Evolutionary conservation across 1,140 invertebrate species (phyloP), one percentile per base, ranked within the genome.

Genomic region (Carposina sasakii): DNA sequence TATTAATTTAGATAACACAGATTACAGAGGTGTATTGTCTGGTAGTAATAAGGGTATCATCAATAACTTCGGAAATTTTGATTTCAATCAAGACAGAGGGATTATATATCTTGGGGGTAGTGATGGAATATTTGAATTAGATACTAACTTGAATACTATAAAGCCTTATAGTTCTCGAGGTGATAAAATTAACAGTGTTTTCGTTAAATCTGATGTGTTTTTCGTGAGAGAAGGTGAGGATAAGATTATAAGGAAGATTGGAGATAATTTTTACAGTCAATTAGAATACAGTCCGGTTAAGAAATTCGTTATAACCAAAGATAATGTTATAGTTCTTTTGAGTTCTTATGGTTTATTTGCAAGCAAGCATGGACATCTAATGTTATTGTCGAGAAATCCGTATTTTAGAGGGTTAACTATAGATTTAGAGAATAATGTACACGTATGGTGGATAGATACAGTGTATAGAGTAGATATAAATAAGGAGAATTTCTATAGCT

Each of bases 381-480:
- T 0, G 51, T 67, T 17, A 51, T 33, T 83, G 1, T 79, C 76
- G 0, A 68, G 59, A 0, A 81, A 81, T 42, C 47, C 68, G 0
- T 83, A 67, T 48, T 76, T 81, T 17, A 70, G 79, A 57, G 79
- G 77, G 3, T 33, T 83, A 2, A 61, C 65, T 3, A 62, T 78
- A 6, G 77, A 81, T 57, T 55, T 67, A 24, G 61, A 76, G 12
- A 71, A 67, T 9, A 48, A 43, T 0, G 54, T 81, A 0, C 79
- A 78, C 26, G 63, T 65, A 9, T 81, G 76, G 77, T 81, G 74
- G 77, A 26, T 83, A n/a, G 79, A 83, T 47, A 70, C 63, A 13
- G 64, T 83, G 16, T 83, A 79, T 30, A 76, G 65, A 62, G 62
- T 81, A 1, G 33, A 60, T 44, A 50, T 79, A 17, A 60, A 57